Base-by-base conservation (phyloP, 2,888 invertebrate genomes). In the Papilio protenor region DNA sequence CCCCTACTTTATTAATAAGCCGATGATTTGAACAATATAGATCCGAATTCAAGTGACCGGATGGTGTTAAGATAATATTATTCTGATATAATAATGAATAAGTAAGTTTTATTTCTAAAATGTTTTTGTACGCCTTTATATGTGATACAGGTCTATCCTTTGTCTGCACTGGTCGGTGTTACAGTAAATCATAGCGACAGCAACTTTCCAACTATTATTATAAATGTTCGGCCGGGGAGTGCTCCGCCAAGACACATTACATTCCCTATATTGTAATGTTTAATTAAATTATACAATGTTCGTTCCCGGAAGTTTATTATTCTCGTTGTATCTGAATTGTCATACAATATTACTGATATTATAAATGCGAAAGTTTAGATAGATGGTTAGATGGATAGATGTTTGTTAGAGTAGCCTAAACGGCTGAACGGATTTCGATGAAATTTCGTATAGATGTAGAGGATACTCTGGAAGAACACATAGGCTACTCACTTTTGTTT, bases 161-260 rank as follows among this genome's bases (percentile, higher is more conserved):
- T 74, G 18, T 61, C 2, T 27, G 45, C 27, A 52, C 27, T 23
- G n/a, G 49, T 10, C 33, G 61, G 27, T 64, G 45, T 49, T 33
- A 74, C 49, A 49, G 33, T 74, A 64, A 74, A 74, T 74, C 74
- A 74, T 64, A 23, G 64, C 33, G 64, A 64, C 64, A 52, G n/a
- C n/a, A 74, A 64, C 74, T 64, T 74, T 74, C 49, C 33, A 49
- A 49, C 49, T 74, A 74, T 74, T 74, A 64, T 74, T 74, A 64
- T 74, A 27, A 27, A 74, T 74, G 74, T 74, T 49, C 64, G 45
- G 49, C 64, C 27, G 18, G 74, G 74, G 64, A 74, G 49, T 64
- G n/a, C 27, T 64, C 74, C 64, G 18, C n/a, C 47, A n/a, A 74
- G 47, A 74, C 47, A 47, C 33, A 74, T 52, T 52, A 61, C 61